Conservation (phyloP, 2,888 invertebrate genomes). For the Perdita meconis region DNA sequence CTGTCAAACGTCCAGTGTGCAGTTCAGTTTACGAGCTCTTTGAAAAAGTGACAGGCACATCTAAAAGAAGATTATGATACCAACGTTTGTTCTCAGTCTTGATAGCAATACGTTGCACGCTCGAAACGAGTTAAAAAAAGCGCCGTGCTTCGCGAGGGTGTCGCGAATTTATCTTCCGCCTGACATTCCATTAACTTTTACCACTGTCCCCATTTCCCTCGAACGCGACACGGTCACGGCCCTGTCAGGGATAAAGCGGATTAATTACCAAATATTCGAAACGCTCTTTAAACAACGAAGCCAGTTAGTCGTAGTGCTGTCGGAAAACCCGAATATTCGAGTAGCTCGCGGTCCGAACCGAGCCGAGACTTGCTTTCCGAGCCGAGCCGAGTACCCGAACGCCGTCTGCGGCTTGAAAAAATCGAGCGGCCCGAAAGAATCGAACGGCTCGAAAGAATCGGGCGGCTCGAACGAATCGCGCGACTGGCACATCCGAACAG, state of each 20-base stretch:
- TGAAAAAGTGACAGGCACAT: neutral
- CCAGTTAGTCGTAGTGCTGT: slow-evolving; percentile 20
- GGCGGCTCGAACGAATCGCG: no score
- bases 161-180: slow-evolving; percentile 30
- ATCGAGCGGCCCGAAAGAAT: no score
- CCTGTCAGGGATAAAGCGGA: slow-evolving; percentile 35
- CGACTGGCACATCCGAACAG: no score
- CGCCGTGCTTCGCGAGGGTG: neutral
- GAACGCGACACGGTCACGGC: neutral
- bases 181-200: slow-evolving; percentile 41
- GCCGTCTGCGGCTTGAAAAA: no score
- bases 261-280: slow-evolving; percentile 55
- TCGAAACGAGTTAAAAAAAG: neutral
- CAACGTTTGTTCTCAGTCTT: neutral
- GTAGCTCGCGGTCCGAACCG: no score
- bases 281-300: slow-evolving; percentile 15
- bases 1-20: no score
- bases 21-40: no score
- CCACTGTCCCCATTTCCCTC: slow-evolving; percentile 13
- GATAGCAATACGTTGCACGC: neutral
- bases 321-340: no score
- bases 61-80: neutral
- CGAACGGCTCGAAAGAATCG: no score
- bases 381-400: no score
- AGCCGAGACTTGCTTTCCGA: no score